Evolutionary conservation across 2,797 vertebrate genomes (phyloP), one percentile per base, ranked within the genome.

Genomic region (Phylloscopus collybita): DNA sequence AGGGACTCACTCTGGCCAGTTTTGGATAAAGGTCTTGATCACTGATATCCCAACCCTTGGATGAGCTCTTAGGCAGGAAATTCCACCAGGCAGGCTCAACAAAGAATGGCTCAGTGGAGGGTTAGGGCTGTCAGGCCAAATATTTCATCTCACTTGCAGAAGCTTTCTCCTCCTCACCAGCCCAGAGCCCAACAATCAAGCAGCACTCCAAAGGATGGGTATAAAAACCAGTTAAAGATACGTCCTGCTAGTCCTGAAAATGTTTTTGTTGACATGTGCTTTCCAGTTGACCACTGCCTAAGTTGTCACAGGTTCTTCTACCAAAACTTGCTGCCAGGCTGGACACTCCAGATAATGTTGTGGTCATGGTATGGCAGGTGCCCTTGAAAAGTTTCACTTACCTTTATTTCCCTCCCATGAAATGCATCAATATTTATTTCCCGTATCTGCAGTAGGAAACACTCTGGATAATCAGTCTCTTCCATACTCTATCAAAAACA

Each of bases 401-500:
- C 15, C 10, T 69, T 78, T 88, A 47, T 78, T 47, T 5, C 34
- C 40, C n/a, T 62, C 0, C 75, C 73, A 20, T 13, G 36, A 86
- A 93, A 75, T 16, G 1, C 69, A 80, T 88, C 75, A 79, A 38
- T 86, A 94, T 88, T 91, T 92, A 80, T 91, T 93, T 23, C 56
- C 42, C 42, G 16, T 42, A 59, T 66, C 54, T 75, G 51, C 54
- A 59, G 34, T 21, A 69, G 54, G 61, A 83, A 84, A 62, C 18
- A 19, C 64, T 86, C 66, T 50, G 59, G 40, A 64, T 92, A 71
- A 80, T 85, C 90, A 71, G 51, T 19, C 23, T 84, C 62, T 30
- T 90, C 87, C 62, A 44, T 42, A 4, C 42, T 74, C 42, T 74
- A 71, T 83, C 81, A 93, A 80, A 94, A 95, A 32, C 4, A 65